Evolutionary conservation across 2,888 invertebrate species (phyloP), one percentile per base, ranked within the genome.

Genomic region (Salticus scenicus): DNA sequence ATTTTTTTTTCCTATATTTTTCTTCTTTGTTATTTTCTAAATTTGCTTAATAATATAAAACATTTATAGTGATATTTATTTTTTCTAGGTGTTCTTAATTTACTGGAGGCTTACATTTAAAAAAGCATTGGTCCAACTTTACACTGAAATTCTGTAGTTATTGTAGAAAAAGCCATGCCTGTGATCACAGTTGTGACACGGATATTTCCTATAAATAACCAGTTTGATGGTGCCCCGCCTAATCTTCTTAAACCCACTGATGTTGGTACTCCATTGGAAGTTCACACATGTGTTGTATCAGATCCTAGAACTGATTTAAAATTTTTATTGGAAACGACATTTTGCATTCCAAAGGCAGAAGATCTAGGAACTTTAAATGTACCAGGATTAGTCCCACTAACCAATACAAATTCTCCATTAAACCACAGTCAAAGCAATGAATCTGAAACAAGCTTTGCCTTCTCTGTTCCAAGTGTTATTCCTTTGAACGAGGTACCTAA

Each of bases 41-140:
- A n/a, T n/a, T n/a, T n/a, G n/a, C n/a, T n/a, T n/a, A n/a, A n/a
- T n/a, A n/a, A n/a, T n/a, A n/a, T n/a, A n/a, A n/a, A 57, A 17
- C 24, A 7, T 12, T 24, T 57, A 57, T 57, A 24, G 57, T 57
- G 57, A 57, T 57, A 17, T 4, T 57, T 57, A 24, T 57, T 57
- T 57, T 57, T 57, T 57, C 20, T 57, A 57, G 57, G 57, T 57
- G 24, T 57, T 24, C 7, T n/a, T 57, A 5, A 57, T 57, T 57
- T 57, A 24, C 57, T 57, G 57, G 57, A 57, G 24, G 57, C 57
- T 57, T 24, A 24, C 24, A 24, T 24, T 24, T 47, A 17, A 47
- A n/a, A 47, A 47, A 47, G 8, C n/a, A 12, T 2, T 8, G 20
- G 24, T n/a, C 42, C 42, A 7, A 10, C 17, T 47, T 17, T 47